Evolutionary conservation across 2,113 vertebrate species (phyloP).

Genomic region (Amphilophus citrinellus): DNA sequence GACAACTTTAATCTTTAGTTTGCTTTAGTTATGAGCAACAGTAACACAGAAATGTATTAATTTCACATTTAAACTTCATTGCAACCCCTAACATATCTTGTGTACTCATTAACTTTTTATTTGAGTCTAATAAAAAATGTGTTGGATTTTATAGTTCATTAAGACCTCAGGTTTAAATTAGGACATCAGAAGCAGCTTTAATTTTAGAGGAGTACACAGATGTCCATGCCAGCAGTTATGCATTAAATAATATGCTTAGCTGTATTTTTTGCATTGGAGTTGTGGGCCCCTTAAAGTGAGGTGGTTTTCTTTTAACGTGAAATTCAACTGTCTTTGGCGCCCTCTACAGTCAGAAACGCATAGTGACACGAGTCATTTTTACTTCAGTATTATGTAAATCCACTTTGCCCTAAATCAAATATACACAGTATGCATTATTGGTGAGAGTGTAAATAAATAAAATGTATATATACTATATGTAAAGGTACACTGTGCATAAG

Average conservation of each 20-base stretch:
- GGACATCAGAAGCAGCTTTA: not conserved
- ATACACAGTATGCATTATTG: not conserved
- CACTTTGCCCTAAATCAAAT: not conserved
- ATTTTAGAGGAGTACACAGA: not conserved
- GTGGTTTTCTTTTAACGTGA: not conserved
- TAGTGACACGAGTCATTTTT: not conserved
- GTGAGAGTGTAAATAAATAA: no score
- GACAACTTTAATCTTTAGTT: not conserved
- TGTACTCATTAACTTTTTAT: not conserved
- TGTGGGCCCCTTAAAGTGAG: not conserved
- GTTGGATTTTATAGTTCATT: not conserved
- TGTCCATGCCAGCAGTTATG: not conserved
- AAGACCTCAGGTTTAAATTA: not conserved
- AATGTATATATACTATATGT: no score
- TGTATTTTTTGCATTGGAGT: not conserved
- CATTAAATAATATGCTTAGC: not conserved
- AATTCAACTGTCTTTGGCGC: slow-evolving; percentile 46
- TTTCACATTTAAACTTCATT: not conserved
- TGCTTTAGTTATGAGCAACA: not conserved
- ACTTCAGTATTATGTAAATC: not conserved
- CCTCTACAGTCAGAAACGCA: slow-evolving; percentile 16
- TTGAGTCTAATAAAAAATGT: not conserved
- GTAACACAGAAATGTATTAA: not conserved
- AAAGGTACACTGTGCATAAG: no score
- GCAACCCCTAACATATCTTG: not conserved